Percentiles rank a stretch among this genome's conserved stretches.
These are phyloP conservation scores for Lepidochrysops patricia DNA, from an alignment of 2,888 invertebrate genomes.

Conservation along the genomic window DNA sequence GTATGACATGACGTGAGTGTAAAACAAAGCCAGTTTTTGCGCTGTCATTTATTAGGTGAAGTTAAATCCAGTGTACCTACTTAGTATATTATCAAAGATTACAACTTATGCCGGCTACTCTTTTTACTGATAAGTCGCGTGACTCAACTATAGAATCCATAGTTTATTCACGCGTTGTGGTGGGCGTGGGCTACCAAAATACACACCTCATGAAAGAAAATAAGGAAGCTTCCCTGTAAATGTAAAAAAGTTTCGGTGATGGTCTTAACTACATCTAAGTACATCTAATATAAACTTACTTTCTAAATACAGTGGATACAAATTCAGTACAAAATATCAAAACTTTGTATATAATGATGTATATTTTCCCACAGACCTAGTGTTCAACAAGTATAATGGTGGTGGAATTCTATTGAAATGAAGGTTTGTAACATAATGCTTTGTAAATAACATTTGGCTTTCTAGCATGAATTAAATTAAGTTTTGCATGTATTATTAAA, in stretches of 20 bases:
- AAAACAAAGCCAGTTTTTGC: too few relatives aligned
- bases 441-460: slow-evolving; percentile 21
- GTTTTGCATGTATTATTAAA: slow-evolving; percentile 1
- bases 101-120: too few relatives aligned
- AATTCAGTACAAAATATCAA: background rate
- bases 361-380: slow-evolving; percentile 35
- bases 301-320: background rate
- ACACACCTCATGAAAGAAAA: background rate
- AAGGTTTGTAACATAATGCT: slow-evolving; percentile 44
- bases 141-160: too few relatives aligned
- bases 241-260: background rate
- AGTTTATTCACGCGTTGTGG: too few relatives aligned
- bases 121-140: too few relatives aligned
- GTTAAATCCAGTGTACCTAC: too few relatives aligned
- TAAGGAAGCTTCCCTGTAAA: background rate
- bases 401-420: slow-evolving; percentile 46
- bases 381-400: slow-evolving; percentile 65
- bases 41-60: too few relatives aligned
- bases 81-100: too few relatives aligned
- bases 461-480: background rate
- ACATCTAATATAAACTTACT: background rate
- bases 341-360: slow-evolving; percentile 22
- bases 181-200: too few relatives aligned
- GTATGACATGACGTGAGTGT: too few relatives aligned
- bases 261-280: background rate